Percentiles rank a stretch among this genome's conserved stretches.
phyloP scores from a whole-genome alignment of 2,113 vertebrate species.

The Pungitius pungitius region DNA sequence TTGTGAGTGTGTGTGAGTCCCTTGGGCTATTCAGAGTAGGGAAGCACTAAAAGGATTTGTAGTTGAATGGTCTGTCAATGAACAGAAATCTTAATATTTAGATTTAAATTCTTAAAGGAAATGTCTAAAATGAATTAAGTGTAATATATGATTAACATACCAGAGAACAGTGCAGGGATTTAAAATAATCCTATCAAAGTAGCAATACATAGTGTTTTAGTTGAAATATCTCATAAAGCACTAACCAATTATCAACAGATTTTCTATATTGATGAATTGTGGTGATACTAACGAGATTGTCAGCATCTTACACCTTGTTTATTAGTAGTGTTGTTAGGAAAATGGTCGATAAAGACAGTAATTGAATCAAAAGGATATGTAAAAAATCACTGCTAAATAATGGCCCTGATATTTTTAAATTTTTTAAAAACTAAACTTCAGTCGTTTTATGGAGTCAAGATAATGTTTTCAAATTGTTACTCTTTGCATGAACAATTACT shows the following conservation, averaged over 20 bases:
- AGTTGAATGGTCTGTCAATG: slow-evolving; percentile 54
- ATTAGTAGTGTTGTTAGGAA: not conserved
- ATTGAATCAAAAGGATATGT: not conserved
- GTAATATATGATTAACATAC: slow-evolving; percentile 41
- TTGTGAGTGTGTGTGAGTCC: slow-evolving; percentile 33
- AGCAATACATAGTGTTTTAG: not conserved
- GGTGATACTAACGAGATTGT: not conserved
- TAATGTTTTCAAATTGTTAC: not conserved
- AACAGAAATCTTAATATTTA: slow-evolving; percentile 59
- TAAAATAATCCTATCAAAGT: not conserved
- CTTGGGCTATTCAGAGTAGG: slow-evolving; percentile 41
- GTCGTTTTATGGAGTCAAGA: not conserved
- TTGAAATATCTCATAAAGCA: not conserved
- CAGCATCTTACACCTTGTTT: not conserved
- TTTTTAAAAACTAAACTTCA: not conserved
- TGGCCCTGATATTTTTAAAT: not conserved
- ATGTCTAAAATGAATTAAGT: slow-evolving; percentile 37
- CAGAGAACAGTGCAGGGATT: not conserved
- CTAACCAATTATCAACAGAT: not conserved
- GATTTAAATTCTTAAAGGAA: slow-evolving; percentile 28
- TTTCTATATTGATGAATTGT: not conserved
- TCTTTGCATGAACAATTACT: not conserved
- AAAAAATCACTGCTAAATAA: not conserved
- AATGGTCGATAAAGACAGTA: not conserved
- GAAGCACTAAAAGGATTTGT: slow-evolving; percentile 54